A percentile compares a stretch with the other conserved stretches of the same genome.
phyloP scores from a whole-genome alignment of 1,140 invertebrate species.

The Neodiprion lecontei region DNA sequence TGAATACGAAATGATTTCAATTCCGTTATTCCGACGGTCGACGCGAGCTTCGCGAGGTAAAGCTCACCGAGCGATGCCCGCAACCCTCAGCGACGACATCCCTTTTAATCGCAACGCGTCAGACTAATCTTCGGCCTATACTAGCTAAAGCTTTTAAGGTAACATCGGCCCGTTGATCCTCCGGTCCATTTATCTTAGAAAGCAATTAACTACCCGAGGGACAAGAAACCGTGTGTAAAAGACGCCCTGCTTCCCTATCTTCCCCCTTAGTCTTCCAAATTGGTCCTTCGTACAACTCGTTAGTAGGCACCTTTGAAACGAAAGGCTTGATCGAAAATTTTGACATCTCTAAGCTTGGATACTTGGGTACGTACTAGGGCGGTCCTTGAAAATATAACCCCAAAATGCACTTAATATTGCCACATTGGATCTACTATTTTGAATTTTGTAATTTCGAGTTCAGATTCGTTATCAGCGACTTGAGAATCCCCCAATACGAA shows the following conservation, averaged over 20 bases:
- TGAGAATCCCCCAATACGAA: too few relatives aligned
- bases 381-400: too few relatives aligned
- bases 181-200: background rate
- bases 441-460: too few relatives aligned
- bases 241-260: background rate
- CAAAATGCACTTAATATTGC: too few relatives aligned
- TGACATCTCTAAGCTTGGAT: too few relatives aligned
- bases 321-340: too few relatives aligned
- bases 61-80: background rate
- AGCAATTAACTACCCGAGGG: background rate
- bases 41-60: background rate
- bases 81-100: background rate
- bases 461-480: too few relatives aligned
- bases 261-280: background rate
- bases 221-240: background rate
- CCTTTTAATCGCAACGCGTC: background rate
- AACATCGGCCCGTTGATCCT: constrained; percentile 1
- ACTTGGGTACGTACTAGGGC: too few relatives aligned
- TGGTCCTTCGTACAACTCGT: too few relatives aligned
- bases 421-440: too few relatives aligned
- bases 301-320: too few relatives aligned
- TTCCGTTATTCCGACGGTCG: background rate
- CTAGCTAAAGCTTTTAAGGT: constrained; percentile 2
- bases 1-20: too few relatives aligned
- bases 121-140: background rate